These are phyloP conservation scores for Sebastes umbrosus DNA, from an alignment of 2,797 vertebrate genomes.

Conservation along the genomic window DNA sequence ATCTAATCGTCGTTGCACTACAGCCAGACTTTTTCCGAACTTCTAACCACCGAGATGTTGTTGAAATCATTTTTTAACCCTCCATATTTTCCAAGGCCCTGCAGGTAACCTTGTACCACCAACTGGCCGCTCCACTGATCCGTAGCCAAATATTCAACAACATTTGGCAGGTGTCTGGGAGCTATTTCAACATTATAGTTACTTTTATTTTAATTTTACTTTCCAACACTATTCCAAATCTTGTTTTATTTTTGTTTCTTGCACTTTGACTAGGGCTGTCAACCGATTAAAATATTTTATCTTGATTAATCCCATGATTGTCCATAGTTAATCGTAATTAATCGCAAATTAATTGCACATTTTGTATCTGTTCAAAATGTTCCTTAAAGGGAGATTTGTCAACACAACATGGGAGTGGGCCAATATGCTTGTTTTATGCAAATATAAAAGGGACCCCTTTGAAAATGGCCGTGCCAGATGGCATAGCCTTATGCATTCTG, in stretches of 20 bases:
- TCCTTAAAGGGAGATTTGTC: too few relatives aligned
- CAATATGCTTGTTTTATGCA: too few relatives aligned
- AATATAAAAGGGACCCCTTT: too few relatives aligned
- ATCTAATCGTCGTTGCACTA: neutral
- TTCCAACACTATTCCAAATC: neutral
- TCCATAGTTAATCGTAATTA: too few relatives aligned
- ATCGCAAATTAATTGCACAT: too few relatives aligned
- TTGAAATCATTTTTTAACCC: neutral
- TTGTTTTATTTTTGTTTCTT: neutral
- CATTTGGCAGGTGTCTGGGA: neutral
- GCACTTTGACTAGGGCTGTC: too few relatives aligned
- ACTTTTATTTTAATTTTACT: neutral
- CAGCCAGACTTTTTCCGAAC: neutral
- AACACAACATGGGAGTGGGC: too few relatives aligned
- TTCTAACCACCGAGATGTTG: neutral
- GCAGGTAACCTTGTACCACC: neutral
- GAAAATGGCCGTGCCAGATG: too few relatives aligned
- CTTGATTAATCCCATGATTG: too few relatives aligned
- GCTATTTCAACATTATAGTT: neutral
- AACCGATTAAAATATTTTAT: too few relatives aligned
- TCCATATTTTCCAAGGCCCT: neutral
- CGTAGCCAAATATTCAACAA: neutral
- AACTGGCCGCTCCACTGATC: neutral
- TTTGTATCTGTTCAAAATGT: too few relatives aligned
- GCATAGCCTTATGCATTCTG: neutral